Percentiles rank a stretch among this genome's conserved stretches.
phyloP scores from a whole-genome alignment of 2,888 invertebrate species.

The Eulithis testata region DNA sequence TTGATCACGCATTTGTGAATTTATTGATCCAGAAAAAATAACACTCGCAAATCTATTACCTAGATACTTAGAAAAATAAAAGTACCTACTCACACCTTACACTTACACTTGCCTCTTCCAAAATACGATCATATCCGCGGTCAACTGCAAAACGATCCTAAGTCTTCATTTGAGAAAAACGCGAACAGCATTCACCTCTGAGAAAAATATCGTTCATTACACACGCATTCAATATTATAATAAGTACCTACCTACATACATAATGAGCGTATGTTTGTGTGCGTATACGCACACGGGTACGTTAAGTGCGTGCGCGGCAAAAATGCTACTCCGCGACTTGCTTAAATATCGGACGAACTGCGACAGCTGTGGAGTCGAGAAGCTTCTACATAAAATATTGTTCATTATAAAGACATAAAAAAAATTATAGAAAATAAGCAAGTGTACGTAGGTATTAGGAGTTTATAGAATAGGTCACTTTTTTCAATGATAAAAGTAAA shows the following conservation, averaged over 20 bases:
- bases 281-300: conserved; percentile 52
- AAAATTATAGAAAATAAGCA: no score
- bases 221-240: conserved; percentile 48
- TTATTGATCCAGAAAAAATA: no score
- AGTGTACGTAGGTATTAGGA: no score
- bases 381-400: neutral
- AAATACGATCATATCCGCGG: neutral
- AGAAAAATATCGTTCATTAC: conserved; percentile 50
- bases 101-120: no score
- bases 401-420: neutral
- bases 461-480: no score
- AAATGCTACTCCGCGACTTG: conserved; percentile 82
- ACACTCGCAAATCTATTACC: no score
- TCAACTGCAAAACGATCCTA: conserved; percentile 16
- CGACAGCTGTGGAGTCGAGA: conserved; percentile 48
- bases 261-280: conserved; percentile 38
- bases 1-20: no score
- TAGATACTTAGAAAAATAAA: no score
- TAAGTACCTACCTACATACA: conserved; percentile 27
- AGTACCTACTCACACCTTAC: no score
- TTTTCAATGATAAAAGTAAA: no score
- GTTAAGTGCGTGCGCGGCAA: conserved; percentile 78
- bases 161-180: conserved; percentile 34
- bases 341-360: conserved; percentile 76
- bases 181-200: conserved; percentile 43